A percentile compares a stretch with the other conserved stretches of the same genome.
These are phyloP conservation scores for Dromococcyx pavoninus DNA, from an alignment of 2,797 vertebrate species.

Conservation along the genomic window DNA sequence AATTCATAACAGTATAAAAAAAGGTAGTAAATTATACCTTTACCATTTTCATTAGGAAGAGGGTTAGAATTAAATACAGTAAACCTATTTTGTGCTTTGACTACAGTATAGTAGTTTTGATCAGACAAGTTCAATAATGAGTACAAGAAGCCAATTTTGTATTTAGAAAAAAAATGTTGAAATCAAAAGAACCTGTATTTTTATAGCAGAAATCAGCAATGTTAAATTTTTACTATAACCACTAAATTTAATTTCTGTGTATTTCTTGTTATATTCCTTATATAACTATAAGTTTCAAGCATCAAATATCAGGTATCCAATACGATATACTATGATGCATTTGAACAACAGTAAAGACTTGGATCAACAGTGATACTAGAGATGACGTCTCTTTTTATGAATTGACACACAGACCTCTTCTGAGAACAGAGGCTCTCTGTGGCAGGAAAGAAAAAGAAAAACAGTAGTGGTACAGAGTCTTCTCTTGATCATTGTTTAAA, in stretches of 20 bases:
- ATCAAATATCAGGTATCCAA: neutral
- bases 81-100: neutral
- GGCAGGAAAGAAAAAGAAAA: neutral
- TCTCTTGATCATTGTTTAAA: slow-evolving; percentile 47
- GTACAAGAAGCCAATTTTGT: neutral
- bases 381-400: slow-evolving; percentile 30
- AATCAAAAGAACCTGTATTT: neutral
- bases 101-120: neutral
- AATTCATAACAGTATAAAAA: neutral
- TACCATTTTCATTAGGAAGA: neutral
- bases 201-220: neutral
- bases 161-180: neutral
- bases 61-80: neutral
- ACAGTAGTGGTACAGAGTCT: slow-evolving; percentile 33
- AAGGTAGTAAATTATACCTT: neutral
- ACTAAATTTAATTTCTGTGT: neutral
- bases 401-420: neutral
- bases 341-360: neutral
- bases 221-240: neutral
- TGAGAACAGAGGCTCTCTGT: slow-evolving; percentile 48
- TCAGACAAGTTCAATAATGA: neutral
- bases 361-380: slow-evolving; percentile 7
- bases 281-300: neutral
- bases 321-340: neutral
- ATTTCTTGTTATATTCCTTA: neutral